Evolutionary conservation across 1,140 invertebrate genomes (phyloP), one percentile per base, ranked within the genome.

Genomic region (Paracyclopina nana): DNA sequence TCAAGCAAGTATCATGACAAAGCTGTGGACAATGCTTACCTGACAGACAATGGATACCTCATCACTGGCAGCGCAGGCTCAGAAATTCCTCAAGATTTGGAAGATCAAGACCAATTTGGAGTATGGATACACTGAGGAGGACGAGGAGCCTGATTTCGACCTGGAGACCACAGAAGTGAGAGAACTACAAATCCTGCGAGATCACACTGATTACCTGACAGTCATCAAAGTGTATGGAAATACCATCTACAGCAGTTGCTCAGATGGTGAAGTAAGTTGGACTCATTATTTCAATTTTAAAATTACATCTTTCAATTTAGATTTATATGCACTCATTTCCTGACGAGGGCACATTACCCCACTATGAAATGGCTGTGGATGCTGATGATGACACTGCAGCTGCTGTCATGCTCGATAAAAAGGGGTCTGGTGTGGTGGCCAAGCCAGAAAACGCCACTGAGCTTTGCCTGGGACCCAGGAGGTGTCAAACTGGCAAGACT

Each of bases 1-100:
- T 50, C 50, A 2, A 40, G 38, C 24, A 52, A 44, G 25, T 52
- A 52, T 44, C 50, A 52, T 44, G 50, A 52, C 27, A 52, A 52
- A 40, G 34, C 12, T 4, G 30, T 50, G 3, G 48, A 50, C 29
- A 18, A 38, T 24, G 12, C 38, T 6, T 40, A 2, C 30, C 12
- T 50, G 5, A 30, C 25, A 16, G 48, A 38, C 18, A 50, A 50
- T 50, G 48, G 48, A 2, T 50, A 50, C 16, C 11, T 50, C 12
- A 38, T 50, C 24, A 40, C 48, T 2, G 29, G 25, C 9, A 42
- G 29, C 28, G 3, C 31, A 9, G 48, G 48, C 16, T 30, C 25
- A 6, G n/a, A 50, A 50, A 31, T 50, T 42, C 30, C 14, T 50
- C 29, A 50, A 50, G 18, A 50, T 50, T n/a, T 50, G 48, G 48